Conservation (phyloP, 2,113 vertebrate species). For the Paracyprichromis sp. region DNA sequence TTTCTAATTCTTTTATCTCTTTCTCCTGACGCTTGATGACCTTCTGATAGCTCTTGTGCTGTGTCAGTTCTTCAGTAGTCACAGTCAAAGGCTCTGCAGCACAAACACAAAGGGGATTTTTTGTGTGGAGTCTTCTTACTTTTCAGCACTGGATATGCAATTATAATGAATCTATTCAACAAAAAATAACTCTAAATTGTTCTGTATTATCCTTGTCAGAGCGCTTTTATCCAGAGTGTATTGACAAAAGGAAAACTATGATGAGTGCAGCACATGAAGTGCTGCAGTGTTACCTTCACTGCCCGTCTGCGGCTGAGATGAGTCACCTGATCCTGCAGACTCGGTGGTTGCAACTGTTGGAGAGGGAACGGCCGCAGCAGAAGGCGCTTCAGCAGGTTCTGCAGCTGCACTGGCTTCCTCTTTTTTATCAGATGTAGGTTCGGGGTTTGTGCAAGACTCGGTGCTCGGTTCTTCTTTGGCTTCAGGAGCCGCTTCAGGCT, state of each 20-base stretch:
- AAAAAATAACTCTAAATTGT: background rate
- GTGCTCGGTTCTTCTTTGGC: background rate
- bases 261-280: background rate
- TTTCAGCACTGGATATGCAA: background rate
- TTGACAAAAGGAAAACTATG: background rate
- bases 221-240: background rate
- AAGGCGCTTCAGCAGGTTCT: background rate
- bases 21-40: conserved; percentile 87
- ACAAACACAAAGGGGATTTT: conserved; percentile 35
- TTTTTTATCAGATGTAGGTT: background rate
- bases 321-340: background rate
- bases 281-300: conserved; percentile 26
- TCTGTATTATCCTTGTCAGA: background rate
- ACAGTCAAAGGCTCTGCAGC: conserved; percentile 76
- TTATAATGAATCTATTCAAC: background rate
- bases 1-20: conserved; percentile 83
- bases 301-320: background rate
- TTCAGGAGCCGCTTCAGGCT: background rate
- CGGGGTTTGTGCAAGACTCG: background rate
- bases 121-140: background rate
- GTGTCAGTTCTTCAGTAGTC: conserved; percentile 77
- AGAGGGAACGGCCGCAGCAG: background rate
- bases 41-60: conserved; percentile 83
- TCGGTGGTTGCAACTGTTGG: background rate
- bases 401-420: background rate